phyloP scores from a whole-genome alignment of 2,888 invertebrate species.

The Pristionchus maxplancki region DNA sequence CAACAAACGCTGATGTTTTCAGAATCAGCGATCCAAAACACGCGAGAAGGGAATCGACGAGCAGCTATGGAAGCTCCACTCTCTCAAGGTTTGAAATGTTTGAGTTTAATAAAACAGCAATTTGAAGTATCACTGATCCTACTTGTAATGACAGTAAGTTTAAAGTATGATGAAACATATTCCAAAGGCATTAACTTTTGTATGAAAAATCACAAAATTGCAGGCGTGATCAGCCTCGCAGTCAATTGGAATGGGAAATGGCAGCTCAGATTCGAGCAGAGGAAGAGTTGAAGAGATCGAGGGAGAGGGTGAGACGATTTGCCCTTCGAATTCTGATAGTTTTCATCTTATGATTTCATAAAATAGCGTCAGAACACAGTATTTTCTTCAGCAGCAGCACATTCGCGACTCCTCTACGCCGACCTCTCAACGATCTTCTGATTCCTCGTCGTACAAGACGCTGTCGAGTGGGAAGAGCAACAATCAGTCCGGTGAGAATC shows the following conservation, averaged over 20 bases:
- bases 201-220: not conserved
- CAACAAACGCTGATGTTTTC: not conserved
- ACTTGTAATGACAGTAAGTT: not conserved
- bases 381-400: not conserved
- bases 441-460: conserved; percentile 13
- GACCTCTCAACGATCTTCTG: not conserved
- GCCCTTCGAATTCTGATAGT: too few species aligned
- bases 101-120: not conserved
- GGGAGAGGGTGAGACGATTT: not conserved
- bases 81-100: not conserved
- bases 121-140: not conserved
- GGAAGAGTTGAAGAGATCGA: conserved; percentile 31
- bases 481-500: not conserved
- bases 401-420: not conserved
- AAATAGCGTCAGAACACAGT: too few species aligned
- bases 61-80: conserved; percentile 21
- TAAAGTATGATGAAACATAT: not conserved
- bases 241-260: conserved; percentile 30
- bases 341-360: too few species aligned
- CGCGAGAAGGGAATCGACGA: not conserved
- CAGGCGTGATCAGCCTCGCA: conserved; percentile 22
- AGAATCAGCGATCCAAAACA: not conserved
- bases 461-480: conserved; percentile 1
- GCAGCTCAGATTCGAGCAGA: conserved; percentile 11
- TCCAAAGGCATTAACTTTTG: not conserved